phyloP scores from a whole-genome alignment of 2,888 invertebrate species.

The Ochropleura plecta region DNA sequence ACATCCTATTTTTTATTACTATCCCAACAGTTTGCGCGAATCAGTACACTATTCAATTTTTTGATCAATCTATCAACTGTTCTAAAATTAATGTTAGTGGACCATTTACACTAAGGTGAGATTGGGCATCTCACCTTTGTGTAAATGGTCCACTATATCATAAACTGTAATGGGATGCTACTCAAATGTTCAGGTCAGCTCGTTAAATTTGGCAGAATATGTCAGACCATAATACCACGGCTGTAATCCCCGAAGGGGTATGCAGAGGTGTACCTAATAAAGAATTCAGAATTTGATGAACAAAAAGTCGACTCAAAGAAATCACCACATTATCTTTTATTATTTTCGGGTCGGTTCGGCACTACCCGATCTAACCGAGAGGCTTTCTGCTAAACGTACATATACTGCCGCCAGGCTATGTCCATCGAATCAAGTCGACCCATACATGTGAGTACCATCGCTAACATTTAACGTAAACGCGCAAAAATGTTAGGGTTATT shows the following conservation, averaged over 20 bases:
- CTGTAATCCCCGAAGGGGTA: too few species aligned
- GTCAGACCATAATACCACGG: too few species aligned
- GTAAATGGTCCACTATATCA: too few species aligned
- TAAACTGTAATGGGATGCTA: not conserved
- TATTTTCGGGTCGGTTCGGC: not conserved
- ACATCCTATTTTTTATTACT: constrained; percentile 10
- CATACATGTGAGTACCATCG: not conserved
- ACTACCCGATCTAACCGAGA: not conserved
- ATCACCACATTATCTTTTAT: not conserved
- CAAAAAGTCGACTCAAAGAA: not conserved
- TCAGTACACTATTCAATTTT: not conserved
- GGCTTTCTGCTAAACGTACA: not conserved
- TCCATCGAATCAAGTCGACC: not conserved
- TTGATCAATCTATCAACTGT: constrained; percentile 8
- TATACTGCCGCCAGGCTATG: not conserved
- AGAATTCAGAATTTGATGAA: not conserved
- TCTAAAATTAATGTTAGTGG: not conserved
- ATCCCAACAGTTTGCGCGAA: not conserved
- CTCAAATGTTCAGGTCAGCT: not conserved
- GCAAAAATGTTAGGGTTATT: constrained; percentile 28
- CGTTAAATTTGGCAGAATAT: not conserved
- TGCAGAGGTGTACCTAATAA: too few species aligned
- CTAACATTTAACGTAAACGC: constrained; percentile 20
- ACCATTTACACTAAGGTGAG: not conserved
- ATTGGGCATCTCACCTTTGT: too few species aligned